phyloP scores from a whole-genome alignment of 1,140 invertebrate genomes.

The Homarus americanus region DNA sequence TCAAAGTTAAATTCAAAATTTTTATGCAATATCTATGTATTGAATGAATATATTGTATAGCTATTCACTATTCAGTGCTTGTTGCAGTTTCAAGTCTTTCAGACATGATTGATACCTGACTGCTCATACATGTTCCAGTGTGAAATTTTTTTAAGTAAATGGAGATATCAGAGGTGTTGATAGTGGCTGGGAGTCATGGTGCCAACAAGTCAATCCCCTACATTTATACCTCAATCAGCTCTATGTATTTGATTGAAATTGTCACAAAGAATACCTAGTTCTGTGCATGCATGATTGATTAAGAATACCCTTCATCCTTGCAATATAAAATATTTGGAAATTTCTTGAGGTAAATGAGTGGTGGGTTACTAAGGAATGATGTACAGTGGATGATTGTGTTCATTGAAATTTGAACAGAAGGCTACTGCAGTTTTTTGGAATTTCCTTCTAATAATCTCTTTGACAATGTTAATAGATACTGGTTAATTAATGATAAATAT shows the following conservation, averaged over 20 bases:
- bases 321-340: too few relatives aligned
- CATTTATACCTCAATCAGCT: background rate
- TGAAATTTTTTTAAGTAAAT: background rate
- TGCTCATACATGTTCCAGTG: background rate
- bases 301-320: background rate
- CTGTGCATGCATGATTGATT: background rate
- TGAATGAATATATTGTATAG: background rate
- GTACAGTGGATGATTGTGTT: too few relatives aligned
- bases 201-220: background rate
- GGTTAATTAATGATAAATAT: background rate
- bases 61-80: background rate
- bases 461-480: background rate
- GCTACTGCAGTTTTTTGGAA: too few relatives aligned
- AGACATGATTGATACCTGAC: background rate
- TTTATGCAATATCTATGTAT: background rate
- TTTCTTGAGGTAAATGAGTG: too few relatives aligned
- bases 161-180: background rate
- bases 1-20: background rate
- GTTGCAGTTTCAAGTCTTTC: background rate
- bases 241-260: background rate
- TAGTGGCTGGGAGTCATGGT: background rate
- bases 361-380: too few relatives aligned
- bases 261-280: constrained; percentile 16
- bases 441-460: background rate
- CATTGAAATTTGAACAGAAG: too few relatives aligned